Conservation (phyloP, 1,140 invertebrate species). For the Bactericera cockerelli region DNA sequence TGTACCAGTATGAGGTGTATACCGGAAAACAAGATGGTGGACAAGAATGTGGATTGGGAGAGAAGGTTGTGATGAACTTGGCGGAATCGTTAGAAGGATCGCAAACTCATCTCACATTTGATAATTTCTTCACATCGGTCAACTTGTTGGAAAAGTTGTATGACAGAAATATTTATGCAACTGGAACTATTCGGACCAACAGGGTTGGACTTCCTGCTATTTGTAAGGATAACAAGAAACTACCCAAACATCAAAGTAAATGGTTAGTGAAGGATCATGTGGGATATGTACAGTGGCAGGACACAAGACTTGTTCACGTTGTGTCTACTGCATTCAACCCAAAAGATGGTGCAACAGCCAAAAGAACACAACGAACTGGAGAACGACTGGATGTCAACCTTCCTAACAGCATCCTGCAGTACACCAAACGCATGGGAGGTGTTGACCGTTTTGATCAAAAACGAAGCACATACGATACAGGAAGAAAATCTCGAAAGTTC, state of each 20-base stretch:
- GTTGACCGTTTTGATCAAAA: conserved; percentile 21
- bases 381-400: conserved; percentile 15
- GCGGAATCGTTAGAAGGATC: conserved; percentile 23
- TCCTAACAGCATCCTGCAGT: conserved; percentile 14
- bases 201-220: conserved; percentile 9
- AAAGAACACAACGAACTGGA: conserved; percentile 13
- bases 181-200: conserved; percentile 9
- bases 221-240: neutral
- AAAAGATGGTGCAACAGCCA: conserved; percentile 14
- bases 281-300: neutral
- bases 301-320: conserved; percentile 6
- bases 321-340: conserved; percentile 14
- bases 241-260: neutral
- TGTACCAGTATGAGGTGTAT: conserved; percentile 24
- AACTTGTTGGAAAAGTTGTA: conserved; percentile 25
- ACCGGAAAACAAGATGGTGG: conserved; percentile 18
- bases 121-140: conserved; percentile 30
- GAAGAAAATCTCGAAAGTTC: conserved; percentile 17
- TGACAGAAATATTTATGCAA: conserved; percentile 17
- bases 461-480: conserved; percentile 13
- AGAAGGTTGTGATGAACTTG: conserved; percentile 22
- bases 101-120: conserved; percentile 26
- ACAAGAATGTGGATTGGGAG: neutral
- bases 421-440: conserved; percentile 21
- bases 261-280: conserved; percentile 4